These are phyloP conservation scores for Alentia gelatinosa DNA, from an alignment of 2,888 invertebrate species.

Conservation along the genomic window DNA sequence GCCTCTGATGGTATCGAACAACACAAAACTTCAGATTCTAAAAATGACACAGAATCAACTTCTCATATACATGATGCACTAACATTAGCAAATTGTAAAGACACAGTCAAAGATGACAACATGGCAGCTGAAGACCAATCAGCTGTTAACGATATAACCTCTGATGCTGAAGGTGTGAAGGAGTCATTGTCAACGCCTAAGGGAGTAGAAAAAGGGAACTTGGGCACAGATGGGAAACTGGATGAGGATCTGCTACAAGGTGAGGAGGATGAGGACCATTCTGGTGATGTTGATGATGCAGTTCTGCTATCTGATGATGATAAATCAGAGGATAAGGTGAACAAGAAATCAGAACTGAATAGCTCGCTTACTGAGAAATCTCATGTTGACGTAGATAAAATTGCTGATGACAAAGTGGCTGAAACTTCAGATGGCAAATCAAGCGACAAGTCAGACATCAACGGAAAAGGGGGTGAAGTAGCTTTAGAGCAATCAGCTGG, in stretches of 20 bases:
- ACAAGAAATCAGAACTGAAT: neutral
- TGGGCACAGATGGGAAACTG: too few relatives aligned
- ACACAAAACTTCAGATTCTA: too few relatives aligned
- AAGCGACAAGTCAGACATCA: neutral
- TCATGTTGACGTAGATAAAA: neutral
- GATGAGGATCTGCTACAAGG: neutral
- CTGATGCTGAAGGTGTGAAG: too few relatives aligned
- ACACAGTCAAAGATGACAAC: too few relatives aligned
- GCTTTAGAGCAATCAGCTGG: neutral
- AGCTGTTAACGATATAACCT: too few relatives aligned
- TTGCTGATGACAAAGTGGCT: neutral
- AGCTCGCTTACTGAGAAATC: neutral
- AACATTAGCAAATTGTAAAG: too few relatives aligned
- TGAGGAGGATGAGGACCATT: neutral
- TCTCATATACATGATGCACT: too few relatives aligned
- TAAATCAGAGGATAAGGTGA: neutral
- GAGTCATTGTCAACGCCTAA: too few relatives aligned
- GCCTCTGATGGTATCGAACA: too few relatives aligned
- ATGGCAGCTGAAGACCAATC: too few relatives aligned
- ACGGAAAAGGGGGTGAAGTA: neutral
- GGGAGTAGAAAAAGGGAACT: neutral
- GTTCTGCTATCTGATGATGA: slow-evolving; percentile 13
- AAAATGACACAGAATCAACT: too few relatives aligned
- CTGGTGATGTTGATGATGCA: slow-evolving; percentile 20
- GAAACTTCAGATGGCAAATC: neutral